Evolutionary conservation across 2,888 invertebrate genomes (phyloP).

Genomic region (Parnassius smintheus): DNA sequence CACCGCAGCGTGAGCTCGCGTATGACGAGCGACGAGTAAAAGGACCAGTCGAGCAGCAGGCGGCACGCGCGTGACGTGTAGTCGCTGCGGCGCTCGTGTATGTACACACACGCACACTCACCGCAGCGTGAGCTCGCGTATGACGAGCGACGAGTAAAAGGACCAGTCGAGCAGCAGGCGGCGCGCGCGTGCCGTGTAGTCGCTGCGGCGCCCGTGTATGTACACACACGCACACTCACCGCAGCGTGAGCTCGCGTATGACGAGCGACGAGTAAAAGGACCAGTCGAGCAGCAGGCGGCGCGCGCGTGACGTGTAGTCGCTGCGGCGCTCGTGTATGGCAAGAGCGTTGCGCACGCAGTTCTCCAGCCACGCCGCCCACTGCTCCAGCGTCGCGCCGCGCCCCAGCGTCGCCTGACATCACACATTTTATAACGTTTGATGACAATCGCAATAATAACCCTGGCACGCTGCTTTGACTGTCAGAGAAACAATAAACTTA

Average conservation of each 20-base stretch:
- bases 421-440: no score
- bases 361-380: conserved; percentile 98
- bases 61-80: conserved; percentile 87
- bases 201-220: conserved; percentile 91
- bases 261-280: conserved; percentile 99
- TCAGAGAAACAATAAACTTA: no score
- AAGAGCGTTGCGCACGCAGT: conserved; percentile 93
- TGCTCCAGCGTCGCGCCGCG: conserved; percentile 97
- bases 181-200: conserved; percentile 88
- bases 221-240: conserved; percentile 36
- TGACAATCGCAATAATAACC: no score
- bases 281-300: conserved; percentile 98
- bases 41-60: conserved; percentile 89
- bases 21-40: conserved; percentile 99
- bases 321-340: conserved; percentile 92
- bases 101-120: conserved; percentile 24
- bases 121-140: conserved; percentile 94
- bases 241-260: conserved; percentile 96
- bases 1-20: conserved; percentile 92
- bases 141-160: conserved; percentile 99
- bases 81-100: conserved; percentile 87
- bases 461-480: no score
- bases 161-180: conserved; percentile 87
- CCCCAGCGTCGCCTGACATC: conserved; percentile 85
- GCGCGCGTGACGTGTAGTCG: conserved; percentile 89